phyloP scores from a whole-genome alignment of 2,113 vertebrate genomes.

The Leptobrachium ailaonicum region DNA sequence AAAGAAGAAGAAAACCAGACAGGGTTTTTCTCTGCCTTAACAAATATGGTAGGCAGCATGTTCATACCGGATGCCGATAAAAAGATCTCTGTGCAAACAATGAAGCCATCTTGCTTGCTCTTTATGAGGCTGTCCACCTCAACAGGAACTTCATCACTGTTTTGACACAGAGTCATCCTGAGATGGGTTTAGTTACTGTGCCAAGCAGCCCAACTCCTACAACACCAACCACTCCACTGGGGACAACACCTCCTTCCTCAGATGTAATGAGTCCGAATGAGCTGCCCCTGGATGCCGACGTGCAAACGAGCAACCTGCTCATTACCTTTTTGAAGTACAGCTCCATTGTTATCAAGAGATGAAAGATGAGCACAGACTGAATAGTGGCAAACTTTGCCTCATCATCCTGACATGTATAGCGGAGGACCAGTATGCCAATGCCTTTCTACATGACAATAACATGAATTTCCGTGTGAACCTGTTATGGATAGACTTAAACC shows the following conservation, averaged over 20 bases:
- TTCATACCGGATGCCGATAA: slow-evolving; percentile 97
- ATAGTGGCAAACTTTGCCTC: slow-evolving; percentile 95
- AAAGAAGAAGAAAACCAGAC: slow-evolving; percentile 97
- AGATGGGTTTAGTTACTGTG: slow-evolving; percentile 83
- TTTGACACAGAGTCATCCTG: slow-evolving; percentile 96
- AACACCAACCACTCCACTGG: slow-evolving; percentile 86
- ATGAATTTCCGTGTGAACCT: slow-evolving; percentile 98
- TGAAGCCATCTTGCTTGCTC: slow-evolving; percentile 84
- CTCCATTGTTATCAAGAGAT: slow-evolving; percentile 98
- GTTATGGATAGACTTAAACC: too few relatives aligned
- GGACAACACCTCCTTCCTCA: slow-evolving; percentile 88
- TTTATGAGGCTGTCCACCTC: slow-evolving; percentile 96
- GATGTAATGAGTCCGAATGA: slow-evolving; percentile 95
- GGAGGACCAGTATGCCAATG: slow-evolving; percentile 97
- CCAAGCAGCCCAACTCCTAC: slow-evolving; percentile 76
- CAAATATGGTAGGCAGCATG: slow-evolving; percentile 98
- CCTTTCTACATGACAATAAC: slow-evolving; percentile 97
- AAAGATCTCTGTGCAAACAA: slow-evolving; percentile 88
- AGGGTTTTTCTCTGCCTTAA: slow-evolving; percentile 93
- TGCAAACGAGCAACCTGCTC: slow-evolving; percentile 96
- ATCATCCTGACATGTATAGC: slow-evolving; percentile 98
- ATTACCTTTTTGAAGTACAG: slow-evolving; percentile 98
- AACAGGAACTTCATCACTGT: slow-evolving; percentile 98
- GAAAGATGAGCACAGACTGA: slow-evolving; percentile 97
- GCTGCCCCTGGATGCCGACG: slow-evolving; percentile 92